Conservation (phyloP, 2,888 invertebrate genomes). For the Plagiodera versicolora region DNA sequence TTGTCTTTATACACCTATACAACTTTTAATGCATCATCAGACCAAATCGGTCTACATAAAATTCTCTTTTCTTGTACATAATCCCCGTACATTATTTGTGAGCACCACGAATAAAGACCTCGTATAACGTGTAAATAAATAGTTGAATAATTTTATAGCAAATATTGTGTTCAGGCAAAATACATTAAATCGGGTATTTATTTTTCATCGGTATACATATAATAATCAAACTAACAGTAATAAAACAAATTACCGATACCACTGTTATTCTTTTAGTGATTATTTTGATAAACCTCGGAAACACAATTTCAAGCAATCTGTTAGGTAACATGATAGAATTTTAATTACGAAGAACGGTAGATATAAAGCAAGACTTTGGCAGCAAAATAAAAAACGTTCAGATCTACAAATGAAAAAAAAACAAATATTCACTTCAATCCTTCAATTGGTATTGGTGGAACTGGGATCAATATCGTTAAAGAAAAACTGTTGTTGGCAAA, state of each 20-base stretch:
- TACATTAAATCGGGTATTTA: conserved; percentile 37
- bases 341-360: too few relatives aligned
- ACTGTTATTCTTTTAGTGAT: conserved; percentile 35
- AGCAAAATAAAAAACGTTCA: too few relatives aligned
- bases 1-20: too few relatives aligned
- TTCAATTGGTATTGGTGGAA: too few relatives aligned
- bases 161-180: conserved; percentile 32
- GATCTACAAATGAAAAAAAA: too few relatives aligned
- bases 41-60: too few relatives aligned
- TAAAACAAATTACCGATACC: conserved; percentile 35
- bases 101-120: neutral
- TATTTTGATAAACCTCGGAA: conserved; percentile 31
- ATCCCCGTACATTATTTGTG: neutral
- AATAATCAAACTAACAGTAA: conserved; percentile 38
- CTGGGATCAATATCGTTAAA: too few relatives aligned
- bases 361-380: too few relatives aligned
- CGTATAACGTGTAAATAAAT: conserved; percentile 7
- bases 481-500: too few relatives aligned
- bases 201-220: conserved; percentile 36
- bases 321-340: neutral
- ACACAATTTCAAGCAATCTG: conserved; percentile 15
- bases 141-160: conserved; percentile 9
- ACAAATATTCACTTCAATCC: too few relatives aligned
- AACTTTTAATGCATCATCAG: too few relatives aligned
- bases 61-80: too few relatives aligned